These are phyloP conservation scores for Phalacrocorax aristotelis DNA, from an alignment of 2,113 vertebrate species.

Conservation along the genomic window DNA sequence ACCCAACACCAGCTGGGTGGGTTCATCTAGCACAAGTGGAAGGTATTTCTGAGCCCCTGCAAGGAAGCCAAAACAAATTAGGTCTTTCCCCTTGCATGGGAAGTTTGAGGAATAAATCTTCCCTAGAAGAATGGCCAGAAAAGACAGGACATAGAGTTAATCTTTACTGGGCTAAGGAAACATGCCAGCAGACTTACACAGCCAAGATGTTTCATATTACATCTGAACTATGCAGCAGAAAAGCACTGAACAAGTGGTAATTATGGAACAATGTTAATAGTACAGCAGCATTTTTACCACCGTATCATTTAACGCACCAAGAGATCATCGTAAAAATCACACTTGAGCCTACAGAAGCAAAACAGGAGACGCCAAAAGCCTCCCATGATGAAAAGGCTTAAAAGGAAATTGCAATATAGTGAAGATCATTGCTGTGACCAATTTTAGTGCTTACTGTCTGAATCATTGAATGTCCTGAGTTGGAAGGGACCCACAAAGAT, in stretches of 20 bases:
- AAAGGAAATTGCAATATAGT: not conserved
- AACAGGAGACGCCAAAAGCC: not conserved
- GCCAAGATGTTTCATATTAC: conserved; percentile 14
- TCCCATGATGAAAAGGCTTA: not conserved
- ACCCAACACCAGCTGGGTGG: not conserved
- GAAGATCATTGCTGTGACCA: not conserved
- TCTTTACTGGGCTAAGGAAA: not conserved
- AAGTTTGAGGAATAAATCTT: not conserved
- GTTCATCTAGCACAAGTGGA: not conserved
- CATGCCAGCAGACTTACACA: not conserved
- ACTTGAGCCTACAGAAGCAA: not conserved
- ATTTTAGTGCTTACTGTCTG: not conserved
- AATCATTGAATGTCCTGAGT: too few species aligned
- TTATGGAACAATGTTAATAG: conserved; percentile 3
- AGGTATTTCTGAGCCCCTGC: not conserved
- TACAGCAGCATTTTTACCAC: conserved; percentile 13
- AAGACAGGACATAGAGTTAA: not conserved
- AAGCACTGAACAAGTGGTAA: not conserved
- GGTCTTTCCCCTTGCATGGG: not conserved
- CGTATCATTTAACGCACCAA: not conserved
- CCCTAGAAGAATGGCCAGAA: not conserved
- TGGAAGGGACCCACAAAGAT: too few species aligned
- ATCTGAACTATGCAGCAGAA: conserved; percentile 45
- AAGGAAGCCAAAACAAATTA: not conserved
- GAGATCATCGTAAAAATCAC: not conserved